phyloP scores from a whole-genome alignment of 2,888 invertebrate species.

The Hymenopus coronatus region DNA sequence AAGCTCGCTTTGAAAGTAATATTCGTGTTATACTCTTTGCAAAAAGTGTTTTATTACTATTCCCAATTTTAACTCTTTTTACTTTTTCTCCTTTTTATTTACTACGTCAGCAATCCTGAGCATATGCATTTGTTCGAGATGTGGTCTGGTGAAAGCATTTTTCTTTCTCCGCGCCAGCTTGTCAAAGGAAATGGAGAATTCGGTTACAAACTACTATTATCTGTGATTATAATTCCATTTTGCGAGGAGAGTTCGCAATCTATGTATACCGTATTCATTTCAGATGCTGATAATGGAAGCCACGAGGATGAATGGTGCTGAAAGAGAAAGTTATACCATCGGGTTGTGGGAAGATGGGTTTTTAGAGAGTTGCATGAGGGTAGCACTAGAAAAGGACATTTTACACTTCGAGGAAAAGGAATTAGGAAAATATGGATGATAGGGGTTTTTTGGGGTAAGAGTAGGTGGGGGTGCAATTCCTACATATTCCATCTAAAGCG shows the following conservation, averaged over 20 bases:
- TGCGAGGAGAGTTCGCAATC: not conserved
- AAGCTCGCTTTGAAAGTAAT: too few relatives aligned
- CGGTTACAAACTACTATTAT: not conserved
- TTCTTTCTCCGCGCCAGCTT: not conserved
- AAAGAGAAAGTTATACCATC: constrained; percentile 12
- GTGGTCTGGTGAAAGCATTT: not conserved
- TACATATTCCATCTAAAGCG: constrained; percentile 10
- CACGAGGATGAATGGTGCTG: not conserved
- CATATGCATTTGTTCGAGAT: not conserved
- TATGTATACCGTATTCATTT: constrained; percentile 1
- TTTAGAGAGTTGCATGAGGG: not conserved
- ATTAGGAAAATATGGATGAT: constrained; percentile 28
- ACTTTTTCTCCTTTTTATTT: too few relatives aligned
- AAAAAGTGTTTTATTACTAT: too few relatives aligned
- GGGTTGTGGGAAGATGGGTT: not conserved
- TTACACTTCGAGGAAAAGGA: constrained; percentile 25
- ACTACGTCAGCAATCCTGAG: too few relatives aligned
- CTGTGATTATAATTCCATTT: not conserved
- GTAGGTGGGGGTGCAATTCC: not conserved
- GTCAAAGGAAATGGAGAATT: not conserved
- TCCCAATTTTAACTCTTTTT: too few relatives aligned
- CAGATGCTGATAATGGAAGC: constrained; percentile 5
- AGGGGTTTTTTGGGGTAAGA: constrained; percentile 7
- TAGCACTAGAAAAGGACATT: constrained; percentile 16
- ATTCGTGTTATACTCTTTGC: too few relatives aligned